phyloP scores from a whole-genome alignment of 2,888 invertebrate species.

The Camponotus fellah region DNA sequence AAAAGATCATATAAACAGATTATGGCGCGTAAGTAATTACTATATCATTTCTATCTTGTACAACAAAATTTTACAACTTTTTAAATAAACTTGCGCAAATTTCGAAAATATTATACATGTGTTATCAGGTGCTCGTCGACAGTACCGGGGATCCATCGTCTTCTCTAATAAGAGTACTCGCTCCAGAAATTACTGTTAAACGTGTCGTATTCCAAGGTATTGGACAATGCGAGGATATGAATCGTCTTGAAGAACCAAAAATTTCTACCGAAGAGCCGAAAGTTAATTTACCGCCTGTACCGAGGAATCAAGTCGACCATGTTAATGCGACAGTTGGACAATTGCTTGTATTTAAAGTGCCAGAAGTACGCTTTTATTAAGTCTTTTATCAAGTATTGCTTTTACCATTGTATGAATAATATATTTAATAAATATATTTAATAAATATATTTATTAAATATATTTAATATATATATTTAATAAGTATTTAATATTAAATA shows the following conservation, averaged over 20 bases:
- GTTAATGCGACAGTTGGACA: conserved; percentile 94
- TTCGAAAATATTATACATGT: background rate
- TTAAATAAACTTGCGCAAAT: background rate
- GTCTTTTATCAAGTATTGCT: background rate
- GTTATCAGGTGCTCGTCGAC: conserved; percentile 86
- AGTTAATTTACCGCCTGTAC: conserved; percentile 91
- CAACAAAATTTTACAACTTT: background rate
- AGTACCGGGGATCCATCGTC: conserved; percentile 88
- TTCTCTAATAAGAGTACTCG: conserved; percentile 88
- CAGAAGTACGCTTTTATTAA: conserved; percentile 88
- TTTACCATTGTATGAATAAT: background rate
- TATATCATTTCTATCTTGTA: background rate
- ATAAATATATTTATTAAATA: too few species aligned
- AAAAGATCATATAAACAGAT: conserved; percentile 90
- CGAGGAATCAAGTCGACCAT: conserved; percentile 94
- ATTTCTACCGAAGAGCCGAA: conserved; percentile 87
- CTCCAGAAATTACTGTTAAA: conserved; percentile 90
- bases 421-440: background rate
- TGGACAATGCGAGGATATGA: conserved; percentile 89
- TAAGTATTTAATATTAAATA: too few species aligned
- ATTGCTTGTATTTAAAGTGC: conserved; percentile 93
- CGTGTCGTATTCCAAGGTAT: conserved; percentile 90
- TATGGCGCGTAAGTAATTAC: conserved; percentile 88
- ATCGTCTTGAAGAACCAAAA: conserved; percentile 85
- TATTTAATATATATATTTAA: too few species aligned